A percentile compares a stretch with the other conserved stretches of the same genome.
phyloP scores from a whole-genome alignment of 2,113 vertebrate species.

The Tetrax tetrax region DNA sequence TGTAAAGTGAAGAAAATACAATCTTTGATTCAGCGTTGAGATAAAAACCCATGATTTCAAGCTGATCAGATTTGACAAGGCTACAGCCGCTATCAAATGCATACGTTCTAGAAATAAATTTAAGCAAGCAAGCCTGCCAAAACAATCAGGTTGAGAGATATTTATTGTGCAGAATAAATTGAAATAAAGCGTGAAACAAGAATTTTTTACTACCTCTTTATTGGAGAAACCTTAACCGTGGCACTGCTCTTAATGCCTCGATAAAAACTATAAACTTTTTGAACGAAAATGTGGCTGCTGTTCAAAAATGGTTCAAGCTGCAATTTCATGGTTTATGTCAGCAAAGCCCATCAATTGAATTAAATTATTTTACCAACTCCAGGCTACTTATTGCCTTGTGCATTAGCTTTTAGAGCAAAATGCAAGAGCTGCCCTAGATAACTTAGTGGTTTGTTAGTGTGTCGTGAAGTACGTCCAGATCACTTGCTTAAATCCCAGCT shows the following conservation, averaged over 20 bases:
- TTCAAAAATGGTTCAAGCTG: conserved; percentile 39
- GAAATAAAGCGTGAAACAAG: background rate
- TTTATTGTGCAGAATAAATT: conserved; percentile 1
- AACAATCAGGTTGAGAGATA: background rate
- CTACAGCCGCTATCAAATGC: background rate
- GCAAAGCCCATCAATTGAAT: conserved; percentile 4
- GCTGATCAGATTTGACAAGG: background rate
- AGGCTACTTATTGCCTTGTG: background rate
- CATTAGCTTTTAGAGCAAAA: background rate
- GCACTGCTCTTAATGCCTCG: background rate
- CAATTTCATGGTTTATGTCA: conserved; percentile 41
- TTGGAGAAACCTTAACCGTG: background rate
- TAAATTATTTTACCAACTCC: background rate
- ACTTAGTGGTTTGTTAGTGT: background rate
- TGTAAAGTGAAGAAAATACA: background rate
- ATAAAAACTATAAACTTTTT: conserved; percentile 5
- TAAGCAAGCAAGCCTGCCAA: background rate
- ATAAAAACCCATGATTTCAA: background rate
- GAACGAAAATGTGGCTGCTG: conserved; percentile 6
- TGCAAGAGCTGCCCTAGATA: background rate
- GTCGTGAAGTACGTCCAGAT: background rate
- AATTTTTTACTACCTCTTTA: background rate
- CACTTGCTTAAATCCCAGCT: background rate
- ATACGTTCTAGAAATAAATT: background rate
- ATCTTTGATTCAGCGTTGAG: background rate